Base-by-base conservation (phyloP, 2,888 invertebrate genomes). In the Tinea pellionella region DNA sequence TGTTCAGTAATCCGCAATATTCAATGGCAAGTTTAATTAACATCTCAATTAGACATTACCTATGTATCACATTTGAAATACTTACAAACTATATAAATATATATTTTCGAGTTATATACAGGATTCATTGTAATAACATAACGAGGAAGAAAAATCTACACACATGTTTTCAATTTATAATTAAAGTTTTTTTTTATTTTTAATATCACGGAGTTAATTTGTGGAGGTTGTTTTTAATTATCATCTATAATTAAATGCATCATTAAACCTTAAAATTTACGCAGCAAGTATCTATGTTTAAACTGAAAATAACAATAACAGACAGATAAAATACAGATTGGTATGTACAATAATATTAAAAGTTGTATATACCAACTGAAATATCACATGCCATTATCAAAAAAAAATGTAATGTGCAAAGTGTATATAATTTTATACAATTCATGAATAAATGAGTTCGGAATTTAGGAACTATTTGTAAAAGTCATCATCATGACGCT, bases 1-100 rank as follows among this genome's bases (percentile, higher is more conserved):
- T 65, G 73, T 83, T 86, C 83, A 82, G 81, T 77, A 77, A 77
- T 80, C 71, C 57, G 57, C 9, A 1, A 8, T 55, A 32, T 16
- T 32, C 57, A 57, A 57, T 57, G 57, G 19, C 57, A 57, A 16
- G 57, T 57, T 53, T 55, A 24, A 55, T 55, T 18, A 12, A 55
- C n/a, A 24, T 19, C 55, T 9, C 9, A 13, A 13, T 47, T 15
- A 15, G 13, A 47, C 47, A 47, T 47, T 15, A n/a, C 3, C 2
- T n/a, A 37, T 37, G 1, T 9, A 37, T n/a, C 9, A 37, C n/a
- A 37, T 37, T n/a, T 1, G 37, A 9, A 12, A 6, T 37, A n/a
- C n/a, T 37, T 37, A 37, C 37, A 37, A 6, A 37, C 37, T 1
- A 37, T n/a, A 9, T 37, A 37, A 2, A 2, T 37, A n/a, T 37